A percentile compares a stretch with the other conserved stretches of the same genome.
Conservation (phyloP, 2,797 vertebrate species). For the Acanthornis magna region DNA sequence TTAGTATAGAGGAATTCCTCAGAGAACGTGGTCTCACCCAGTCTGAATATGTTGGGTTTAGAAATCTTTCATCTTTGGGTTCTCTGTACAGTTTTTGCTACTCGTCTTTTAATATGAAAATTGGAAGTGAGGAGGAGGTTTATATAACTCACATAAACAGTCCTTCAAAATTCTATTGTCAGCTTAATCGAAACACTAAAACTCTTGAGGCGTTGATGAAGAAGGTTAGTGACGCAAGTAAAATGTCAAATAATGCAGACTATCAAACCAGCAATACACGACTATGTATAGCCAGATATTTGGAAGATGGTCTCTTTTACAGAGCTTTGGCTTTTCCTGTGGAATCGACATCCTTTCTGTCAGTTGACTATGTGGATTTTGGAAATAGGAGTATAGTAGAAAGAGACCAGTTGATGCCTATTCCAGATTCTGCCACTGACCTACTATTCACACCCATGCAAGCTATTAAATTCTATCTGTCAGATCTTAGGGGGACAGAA, state of each 20-base stretch:
- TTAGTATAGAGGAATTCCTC: conserved; percentile 70
- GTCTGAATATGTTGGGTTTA: neutral
- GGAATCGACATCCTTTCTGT: conserved; percentile 72
- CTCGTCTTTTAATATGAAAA: conserved; percentile 81
- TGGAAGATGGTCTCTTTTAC: conserved; percentile 85
- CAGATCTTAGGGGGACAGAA: conserved; percentile 69
- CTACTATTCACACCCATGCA: conserved; percentile 89
- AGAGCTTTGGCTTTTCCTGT: conserved; percentile 75
- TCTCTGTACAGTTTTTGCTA: conserved; percentile 83
- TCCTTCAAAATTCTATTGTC: conserved; percentile 86
- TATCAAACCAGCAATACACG: conserved; percentile 19
- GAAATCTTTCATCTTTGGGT: conserved; percentile 51
- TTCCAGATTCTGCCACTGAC: conserved; percentile 79
- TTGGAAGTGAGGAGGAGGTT: conserved; percentile 83
- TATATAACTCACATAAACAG: conserved; percentile 81
- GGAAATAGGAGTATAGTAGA: conserved; percentile 83
- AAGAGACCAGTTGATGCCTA: conserved; percentile 76
- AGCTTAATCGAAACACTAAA: conserved; percentile 83
- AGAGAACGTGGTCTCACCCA: conserved; percentile 53
- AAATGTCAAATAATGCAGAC: conserved; percentile 5
- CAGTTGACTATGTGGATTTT: conserved; percentile 90
- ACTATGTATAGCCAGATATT: conserved; percentile 84
- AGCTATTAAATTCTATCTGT: conserved; percentile 83
- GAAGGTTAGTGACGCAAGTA: conserved; percentile 70
- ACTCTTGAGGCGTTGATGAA: conserved; percentile 75